These are phyloP conservation scores for Drosophila murphyi DNA, from an alignment of 1,140 invertebrate species.

Conservation along the genomic window DNA sequence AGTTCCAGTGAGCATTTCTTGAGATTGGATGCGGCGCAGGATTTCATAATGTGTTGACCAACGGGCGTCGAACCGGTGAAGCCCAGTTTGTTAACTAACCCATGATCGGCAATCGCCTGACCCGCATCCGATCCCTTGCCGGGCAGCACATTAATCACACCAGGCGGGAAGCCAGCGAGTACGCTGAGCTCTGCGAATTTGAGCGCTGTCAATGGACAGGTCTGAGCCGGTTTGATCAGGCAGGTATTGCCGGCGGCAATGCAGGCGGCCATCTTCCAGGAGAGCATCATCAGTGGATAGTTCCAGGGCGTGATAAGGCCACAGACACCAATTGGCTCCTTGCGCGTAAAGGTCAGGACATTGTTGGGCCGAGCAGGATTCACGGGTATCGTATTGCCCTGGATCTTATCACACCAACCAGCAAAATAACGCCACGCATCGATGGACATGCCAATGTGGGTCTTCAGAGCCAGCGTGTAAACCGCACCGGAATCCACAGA, in stretches of 20 bases:
- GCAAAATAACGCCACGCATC: constrained; percentile 97
- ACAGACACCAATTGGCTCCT: constrained; percentile 96
- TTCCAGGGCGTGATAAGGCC: constrained; percentile 99
- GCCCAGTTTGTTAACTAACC: constrained; percentile 93
- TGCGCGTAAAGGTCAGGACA: constrained; percentile 92
- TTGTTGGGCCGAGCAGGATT: constrained; percentile 94
- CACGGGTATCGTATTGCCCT: constrained; percentile 96
- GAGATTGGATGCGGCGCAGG: constrained; percentile 94
- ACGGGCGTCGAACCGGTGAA: constrained; percentile 97
- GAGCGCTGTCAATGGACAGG: constrained; percentile 95
- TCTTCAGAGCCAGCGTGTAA: constrained; percentile 97
- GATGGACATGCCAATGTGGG: constrained; percentile 97
- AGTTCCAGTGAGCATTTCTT: constrained; percentile 97
- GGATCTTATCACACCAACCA: constrained; percentile 97
- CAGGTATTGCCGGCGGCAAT: constrained; percentile 96
- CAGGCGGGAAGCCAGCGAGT: constrained; percentile 95
- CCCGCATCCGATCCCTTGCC: constrained; percentile 92
- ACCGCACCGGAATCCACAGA: constrained; percentile 97
- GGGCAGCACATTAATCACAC: constrained; percentile 97
- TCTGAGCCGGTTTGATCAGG: constrained; percentile 97
- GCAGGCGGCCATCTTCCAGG: constrained; percentile 99
- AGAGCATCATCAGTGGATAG: constrained; percentile 98
- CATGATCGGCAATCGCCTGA: constrained; percentile 94
- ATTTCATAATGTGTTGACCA: constrained; percentile 92
- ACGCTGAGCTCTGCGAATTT: constrained; percentile 96